A percentile compares a stretch with the other conserved stretches of the same genome.
These are phyloP conservation scores for Odontomyia ornata DNA, from an alignment of 2,888 invertebrate genomes.

Conservation along the genomic window DNA sequence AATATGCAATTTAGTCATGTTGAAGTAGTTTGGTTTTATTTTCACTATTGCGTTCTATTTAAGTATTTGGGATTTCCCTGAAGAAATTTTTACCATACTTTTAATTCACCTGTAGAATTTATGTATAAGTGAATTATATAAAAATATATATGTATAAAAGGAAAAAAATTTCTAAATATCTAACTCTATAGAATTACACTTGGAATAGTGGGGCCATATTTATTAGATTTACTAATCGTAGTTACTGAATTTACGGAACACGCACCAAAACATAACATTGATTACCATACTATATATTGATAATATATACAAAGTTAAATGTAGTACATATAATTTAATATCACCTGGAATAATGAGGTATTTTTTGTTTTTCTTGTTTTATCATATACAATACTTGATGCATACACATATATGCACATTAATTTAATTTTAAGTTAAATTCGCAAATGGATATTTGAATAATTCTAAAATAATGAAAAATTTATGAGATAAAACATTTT, in stretches of 20 bases:
- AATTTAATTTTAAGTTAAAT: no score
- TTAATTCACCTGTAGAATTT: neutral
- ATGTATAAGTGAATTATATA: neutral
- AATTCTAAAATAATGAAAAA: no score
- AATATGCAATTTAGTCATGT: conserved; percentile 12
- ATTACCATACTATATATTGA: conserved; percentile 23
- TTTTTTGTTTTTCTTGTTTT: conserved; percentile 26
- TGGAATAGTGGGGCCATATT: conserved; percentile 65
- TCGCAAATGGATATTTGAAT: no score
- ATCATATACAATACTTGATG: no score
- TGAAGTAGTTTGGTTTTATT: conserved; percentile 20
- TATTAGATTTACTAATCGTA: conserved; percentile 47
- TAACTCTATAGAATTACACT: conserved; percentile 19
- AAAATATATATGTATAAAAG: conserved; percentile 9
- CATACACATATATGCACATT: no score
- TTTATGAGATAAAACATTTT: no score
- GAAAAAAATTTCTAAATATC: neutral
- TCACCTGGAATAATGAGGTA: conserved; percentile 40
- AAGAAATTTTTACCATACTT: conserved; percentile 13
- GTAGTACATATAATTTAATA: conserved; percentile 17
- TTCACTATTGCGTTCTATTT: neutral
- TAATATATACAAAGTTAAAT: neutral
- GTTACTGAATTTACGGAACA: conserved; percentile 19
- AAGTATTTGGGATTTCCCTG: neutral
- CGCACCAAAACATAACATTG: conserved; percentile 45